phyloP scores from a whole-genome alignment of 2,888 invertebrate species.

The Archaeoteleia sp. region DNA sequence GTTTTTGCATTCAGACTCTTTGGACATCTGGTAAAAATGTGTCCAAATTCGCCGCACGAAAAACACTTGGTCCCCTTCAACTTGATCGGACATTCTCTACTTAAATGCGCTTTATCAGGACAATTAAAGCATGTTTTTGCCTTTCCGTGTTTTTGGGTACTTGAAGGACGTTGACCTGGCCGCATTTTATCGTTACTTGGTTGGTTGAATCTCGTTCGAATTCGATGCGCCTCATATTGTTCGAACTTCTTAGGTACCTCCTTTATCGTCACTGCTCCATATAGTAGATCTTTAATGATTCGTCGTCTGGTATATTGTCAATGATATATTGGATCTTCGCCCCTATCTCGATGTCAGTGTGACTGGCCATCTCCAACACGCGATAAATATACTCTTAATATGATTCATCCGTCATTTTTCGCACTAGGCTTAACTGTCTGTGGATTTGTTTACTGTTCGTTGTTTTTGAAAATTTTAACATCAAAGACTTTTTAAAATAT shows the following conservation, averaged over 20 bases:
- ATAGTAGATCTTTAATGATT: slow-evolving; percentile 11
- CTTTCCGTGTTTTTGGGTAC: too few species aligned
- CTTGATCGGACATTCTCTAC: slow-evolving; percentile 29
- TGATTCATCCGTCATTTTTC: slow-evolving; percentile 10
- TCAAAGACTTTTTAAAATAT: slow-evolving; percentile 3
- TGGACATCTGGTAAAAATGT: too few species aligned
- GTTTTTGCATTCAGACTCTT: too few species aligned
- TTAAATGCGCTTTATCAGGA: slow-evolving; percentile 2
- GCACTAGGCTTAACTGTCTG: slow-evolving; percentile 1
- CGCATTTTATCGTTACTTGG: too few species aligned
- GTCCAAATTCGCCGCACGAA: slow-evolving; percentile 13
- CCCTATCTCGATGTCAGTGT: slow-evolving; percentile 20
- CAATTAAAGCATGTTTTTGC: slow-evolving; percentile 13
- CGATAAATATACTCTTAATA: slow-evolving; percentile 22
- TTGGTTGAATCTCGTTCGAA: too few species aligned
- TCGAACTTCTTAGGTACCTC: background rate
- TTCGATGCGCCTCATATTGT: background rate
- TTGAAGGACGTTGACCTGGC: too few species aligned
- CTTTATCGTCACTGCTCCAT: slow-evolving; percentile 8
- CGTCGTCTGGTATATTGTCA: slow-evolving; percentile 12
- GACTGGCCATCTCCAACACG: slow-evolving; percentile 20
- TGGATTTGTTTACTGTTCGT: slow-evolving; percentile 12
- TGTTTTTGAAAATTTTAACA: slow-evolving; percentile 18
- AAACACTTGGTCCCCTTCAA: slow-evolving; percentile 28
- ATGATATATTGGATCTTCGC: slow-evolving; percentile 10